Evolutionary conservation across 2,113 vertebrate genomes (phyloP).

Genomic region (Spermophilus dauricus): DNA sequence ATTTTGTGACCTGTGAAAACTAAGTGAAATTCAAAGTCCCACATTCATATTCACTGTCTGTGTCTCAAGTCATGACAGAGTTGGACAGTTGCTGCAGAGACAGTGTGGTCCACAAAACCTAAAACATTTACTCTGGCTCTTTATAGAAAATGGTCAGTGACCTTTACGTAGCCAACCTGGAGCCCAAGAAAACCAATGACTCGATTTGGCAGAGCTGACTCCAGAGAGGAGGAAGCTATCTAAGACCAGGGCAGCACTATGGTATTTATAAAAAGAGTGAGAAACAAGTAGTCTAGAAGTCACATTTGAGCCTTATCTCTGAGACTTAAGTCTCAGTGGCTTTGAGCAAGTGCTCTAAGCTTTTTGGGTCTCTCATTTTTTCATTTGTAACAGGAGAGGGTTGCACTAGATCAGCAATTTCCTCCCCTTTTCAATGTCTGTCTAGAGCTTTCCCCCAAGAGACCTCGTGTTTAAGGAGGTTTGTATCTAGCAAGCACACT

Average conservation of each 20-base stretch:
- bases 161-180: no score
- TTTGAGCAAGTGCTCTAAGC: neutral
- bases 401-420: neutral
- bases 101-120: neutral
- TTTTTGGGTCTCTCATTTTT: neutral
- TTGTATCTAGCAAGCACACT: neutral
- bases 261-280: fast-evolving
- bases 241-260: neutral
- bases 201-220: neutral
- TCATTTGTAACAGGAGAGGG: neutral
- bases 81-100: neutral
- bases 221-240: neutral
- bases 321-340: neutral
- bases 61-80: no score
- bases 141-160: neutral
- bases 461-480: neutral
- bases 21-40: neutral
- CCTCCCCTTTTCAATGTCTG: neutral
- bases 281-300: neutral
- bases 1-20: neutral
- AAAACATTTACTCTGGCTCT: neutral
- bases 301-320: neutral
- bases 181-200: neutral
- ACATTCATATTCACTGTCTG: neutral
- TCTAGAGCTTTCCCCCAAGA: neutral